A percentile compares a stretch with the other conserved stretches of the same genome.
phyloP scores from a whole-genome alignment of 2,888 invertebrate genomes.

The Brenthis ino region DNA sequence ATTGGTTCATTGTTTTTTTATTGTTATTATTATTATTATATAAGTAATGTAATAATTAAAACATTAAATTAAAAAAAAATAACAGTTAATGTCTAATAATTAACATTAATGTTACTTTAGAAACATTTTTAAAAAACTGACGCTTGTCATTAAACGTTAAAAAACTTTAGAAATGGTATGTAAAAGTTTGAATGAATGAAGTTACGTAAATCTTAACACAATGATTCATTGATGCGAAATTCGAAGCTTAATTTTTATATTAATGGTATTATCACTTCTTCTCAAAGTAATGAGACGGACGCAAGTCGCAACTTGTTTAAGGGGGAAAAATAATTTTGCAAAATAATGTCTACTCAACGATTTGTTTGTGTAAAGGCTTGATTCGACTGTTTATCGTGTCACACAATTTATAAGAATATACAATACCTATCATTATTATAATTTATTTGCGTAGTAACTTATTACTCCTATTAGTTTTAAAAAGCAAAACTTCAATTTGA shows the following conservation, averaged over 20 bases:
- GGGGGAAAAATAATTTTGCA: neutral
- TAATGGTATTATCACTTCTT: conserved; percentile 23
- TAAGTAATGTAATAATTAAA: too few species aligned
- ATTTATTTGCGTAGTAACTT: too few species aligned
- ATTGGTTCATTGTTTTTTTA: neutral
- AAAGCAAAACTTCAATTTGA: too few species aligned
- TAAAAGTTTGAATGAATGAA: conserved; percentile 25
- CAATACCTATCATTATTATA: too few species aligned
- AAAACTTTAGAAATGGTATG: neutral
- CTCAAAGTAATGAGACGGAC: conserved; percentile 18
- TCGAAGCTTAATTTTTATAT: neutral
- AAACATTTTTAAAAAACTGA: too few species aligned
- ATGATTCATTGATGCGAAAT: conserved; percentile 21
- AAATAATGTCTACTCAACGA: neutral
- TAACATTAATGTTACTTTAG: too few species aligned
- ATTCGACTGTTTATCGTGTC: neutral
- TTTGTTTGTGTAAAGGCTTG: conserved; percentile 2
- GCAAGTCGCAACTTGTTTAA: conserved; percentile 7
- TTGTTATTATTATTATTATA: neutral
- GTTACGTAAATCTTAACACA: conserved; percentile 11
- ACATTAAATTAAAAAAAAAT: too few species aligned
- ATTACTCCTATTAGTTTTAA: too few species aligned
- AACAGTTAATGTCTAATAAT: too few species aligned
- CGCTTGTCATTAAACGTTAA: too few species aligned
- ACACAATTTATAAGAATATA: too few species aligned